These are phyloP conservation scores for Ecliptopera silaceata DNA, from an alignment of 2,888 invertebrate species.

Conservation along the genomic window DNA sequence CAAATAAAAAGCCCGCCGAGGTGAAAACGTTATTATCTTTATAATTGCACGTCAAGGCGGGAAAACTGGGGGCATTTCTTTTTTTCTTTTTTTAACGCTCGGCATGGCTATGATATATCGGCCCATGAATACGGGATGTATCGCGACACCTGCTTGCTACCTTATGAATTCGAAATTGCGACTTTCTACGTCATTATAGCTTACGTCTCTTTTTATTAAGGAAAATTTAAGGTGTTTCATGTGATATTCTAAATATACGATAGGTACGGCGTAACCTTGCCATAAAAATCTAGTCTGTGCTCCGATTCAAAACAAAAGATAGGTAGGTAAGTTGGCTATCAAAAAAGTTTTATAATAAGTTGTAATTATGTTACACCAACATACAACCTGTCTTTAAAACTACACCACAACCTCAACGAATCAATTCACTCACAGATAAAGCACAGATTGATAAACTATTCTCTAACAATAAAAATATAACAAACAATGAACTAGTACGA, in stretches of 20 bases:
- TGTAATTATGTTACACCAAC: not conserved
- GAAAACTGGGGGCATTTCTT: conserved; percentile 57
- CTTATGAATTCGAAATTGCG: conserved; percentile 77
- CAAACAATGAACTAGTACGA: conserved; percentile 74
- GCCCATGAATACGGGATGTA: conserved; percentile 80
- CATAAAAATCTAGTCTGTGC: too few relatives aligned
- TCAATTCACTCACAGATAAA: conserved; percentile 43
- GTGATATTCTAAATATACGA: not conserved
- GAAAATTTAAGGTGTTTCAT: conserved; percentile 21
- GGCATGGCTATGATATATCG: conserved; percentile 73
- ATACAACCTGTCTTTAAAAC: not conserved
- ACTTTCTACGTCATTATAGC: conserved; percentile 63
- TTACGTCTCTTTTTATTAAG: conserved; percentile 41
- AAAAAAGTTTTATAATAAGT: too few relatives aligned
- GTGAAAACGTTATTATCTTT: conserved; percentile 83
- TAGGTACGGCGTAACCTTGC: too few relatives aligned
- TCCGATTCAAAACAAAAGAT: too few relatives aligned
- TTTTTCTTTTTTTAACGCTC: conserved; percentile 59
- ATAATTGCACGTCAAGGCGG: conserved; percentile 82
- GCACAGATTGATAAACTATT: conserved; percentile 46
- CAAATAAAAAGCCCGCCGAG: conserved; percentile 77
- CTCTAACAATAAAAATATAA: conserved; percentile 45
- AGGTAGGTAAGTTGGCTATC: too few relatives aligned
- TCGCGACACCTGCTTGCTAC: conserved; percentile 73
- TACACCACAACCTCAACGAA: conserved; percentile 20